Percentiles rank a stretch among this genome's conserved stretches.
Evolutionary conservation across 2,113 vertebrate genomes (phyloP).

Genomic region (Mesocricetus auratus): DNA sequence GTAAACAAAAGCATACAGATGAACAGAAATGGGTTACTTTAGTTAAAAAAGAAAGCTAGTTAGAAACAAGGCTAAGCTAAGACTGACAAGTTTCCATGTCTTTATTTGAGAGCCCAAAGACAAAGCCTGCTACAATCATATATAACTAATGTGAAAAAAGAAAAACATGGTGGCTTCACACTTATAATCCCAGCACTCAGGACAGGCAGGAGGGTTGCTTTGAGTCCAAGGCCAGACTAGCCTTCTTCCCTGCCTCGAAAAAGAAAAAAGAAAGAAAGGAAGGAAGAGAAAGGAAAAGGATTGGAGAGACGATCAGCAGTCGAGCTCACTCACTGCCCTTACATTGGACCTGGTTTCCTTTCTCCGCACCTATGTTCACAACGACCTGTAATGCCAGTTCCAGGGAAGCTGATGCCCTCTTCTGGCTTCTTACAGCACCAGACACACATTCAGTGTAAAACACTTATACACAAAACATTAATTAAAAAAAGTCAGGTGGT

Average conservation of each 20-base stretch:
- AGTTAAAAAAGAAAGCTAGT: too few relatives aligned
- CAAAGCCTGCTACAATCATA: neutral
- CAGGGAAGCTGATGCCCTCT: neutral
- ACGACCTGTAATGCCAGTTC: neutral
- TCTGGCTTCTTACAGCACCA: neutral
- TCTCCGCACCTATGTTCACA: neutral
- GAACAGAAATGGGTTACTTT: too few relatives aligned
- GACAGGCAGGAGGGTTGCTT: neutral
- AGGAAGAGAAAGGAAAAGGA: too few relatives aligned
- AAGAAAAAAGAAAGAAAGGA: neutral
- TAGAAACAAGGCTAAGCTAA: too few relatives aligned
- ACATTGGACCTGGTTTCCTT: neutral
- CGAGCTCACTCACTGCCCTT: neutral
- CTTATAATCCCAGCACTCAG: neutral
- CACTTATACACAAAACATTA: neutral
- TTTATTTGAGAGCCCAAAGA: too few relatives aligned
- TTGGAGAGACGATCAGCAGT: neutral
- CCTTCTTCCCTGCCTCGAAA: neutral
- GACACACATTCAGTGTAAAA: neutral
- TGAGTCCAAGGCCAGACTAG: neutral
- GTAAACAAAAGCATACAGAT: too few relatives aligned
- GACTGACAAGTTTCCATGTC: too few relatives aligned
- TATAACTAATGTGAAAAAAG: neutral
- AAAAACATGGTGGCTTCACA: neutral
- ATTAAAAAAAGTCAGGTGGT: too few relatives aligned